Base-by-base conservation (phyloP, 2,888 invertebrate genomes). In the Plagiodera versicolora region DNA sequence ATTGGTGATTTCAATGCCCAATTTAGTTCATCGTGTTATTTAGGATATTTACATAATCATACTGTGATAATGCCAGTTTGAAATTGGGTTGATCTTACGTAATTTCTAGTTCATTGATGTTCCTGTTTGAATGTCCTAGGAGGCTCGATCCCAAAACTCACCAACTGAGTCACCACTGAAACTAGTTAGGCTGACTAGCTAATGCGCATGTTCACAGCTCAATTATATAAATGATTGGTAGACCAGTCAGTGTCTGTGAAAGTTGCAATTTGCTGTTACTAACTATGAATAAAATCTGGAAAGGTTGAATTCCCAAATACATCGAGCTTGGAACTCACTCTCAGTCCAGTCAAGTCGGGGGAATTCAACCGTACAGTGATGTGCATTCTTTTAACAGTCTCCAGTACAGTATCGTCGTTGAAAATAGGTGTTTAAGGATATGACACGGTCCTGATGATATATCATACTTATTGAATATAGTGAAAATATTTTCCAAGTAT, bases 31-130 rank as follows among this genome's bases (percentile, higher is more conserved):
- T 76, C 74, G 75, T 77, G 77, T 77, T 78, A 76, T 75, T 75
- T 79, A 79, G 79, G 76, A 74, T 76, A 78, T 77, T 76, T 71
- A 80, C 78, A 80, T 79, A 80, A 80, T 80, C 78, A 83, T 86
- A 85, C 86, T 87, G 87, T 86, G 86, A 86, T 87, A 87, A 85
- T 79, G 83, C 83, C 84, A 82, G 84, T 85, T 86, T 85, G 81
- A 83, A 84, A 84, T 87, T 86, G 86, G 86, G 85, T 86, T 86
- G 68, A 73, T 72, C 70, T 69, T 66, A 59, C 54, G 61, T 61
- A 61, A 65, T 62, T 57, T 54, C 46, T 62, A 58, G 48, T 56
- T 58, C 58, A 56, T 46, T 52, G 63, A 53, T 51, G 57, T 47
- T 54, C 47, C 24, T 61, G 39, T 48, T 53, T 47, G 28, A 28